Evolutionary conservation across 2,888 invertebrate genomes (phyloP).

Genomic region (Protula sp.): DNA sequence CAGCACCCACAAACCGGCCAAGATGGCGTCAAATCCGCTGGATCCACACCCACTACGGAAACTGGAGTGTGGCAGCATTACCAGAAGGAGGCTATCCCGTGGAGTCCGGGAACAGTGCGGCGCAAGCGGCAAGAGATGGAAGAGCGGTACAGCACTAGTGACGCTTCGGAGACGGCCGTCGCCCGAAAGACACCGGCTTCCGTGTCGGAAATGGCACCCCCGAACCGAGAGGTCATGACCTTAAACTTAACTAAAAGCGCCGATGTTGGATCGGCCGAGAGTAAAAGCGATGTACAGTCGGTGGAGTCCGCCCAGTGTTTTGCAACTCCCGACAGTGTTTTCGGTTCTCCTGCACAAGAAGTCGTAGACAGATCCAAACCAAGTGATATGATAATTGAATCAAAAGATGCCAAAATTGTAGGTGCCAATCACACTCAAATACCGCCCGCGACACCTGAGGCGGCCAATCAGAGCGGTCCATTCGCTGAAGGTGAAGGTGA

Average conservation of each 20-base stretch:
- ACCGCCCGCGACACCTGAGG: too few species aligned
- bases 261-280: not conserved
- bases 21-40: not conserved
- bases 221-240: too few species aligned
- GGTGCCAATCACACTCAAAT: too few species aligned
- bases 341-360: not conserved
- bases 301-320: not conserved
- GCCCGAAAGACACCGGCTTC: not conserved
- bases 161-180: not conserved
- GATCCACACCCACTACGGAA: not conserved
- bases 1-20: not conserved
- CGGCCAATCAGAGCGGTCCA: not conserved
- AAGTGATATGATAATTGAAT: too few species aligned
- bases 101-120: constrained; percentile 68
- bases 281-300: not conserved
- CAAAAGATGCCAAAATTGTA: too few species aligned
- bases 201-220: not conserved
- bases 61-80: constrained; percentile 44
- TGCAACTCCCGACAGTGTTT: not conserved
- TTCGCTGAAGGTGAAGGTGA: not conserved
- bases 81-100: constrained; percentile 63
- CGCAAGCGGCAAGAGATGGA: constrained; percentile 56
- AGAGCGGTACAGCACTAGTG: not conserved
- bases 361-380: not conserved
- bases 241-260: too few species aligned